Evolutionary conservation across 2,797 vertebrate species (phyloP).

Genomic region (Protonibea diacanthus): DNA sequence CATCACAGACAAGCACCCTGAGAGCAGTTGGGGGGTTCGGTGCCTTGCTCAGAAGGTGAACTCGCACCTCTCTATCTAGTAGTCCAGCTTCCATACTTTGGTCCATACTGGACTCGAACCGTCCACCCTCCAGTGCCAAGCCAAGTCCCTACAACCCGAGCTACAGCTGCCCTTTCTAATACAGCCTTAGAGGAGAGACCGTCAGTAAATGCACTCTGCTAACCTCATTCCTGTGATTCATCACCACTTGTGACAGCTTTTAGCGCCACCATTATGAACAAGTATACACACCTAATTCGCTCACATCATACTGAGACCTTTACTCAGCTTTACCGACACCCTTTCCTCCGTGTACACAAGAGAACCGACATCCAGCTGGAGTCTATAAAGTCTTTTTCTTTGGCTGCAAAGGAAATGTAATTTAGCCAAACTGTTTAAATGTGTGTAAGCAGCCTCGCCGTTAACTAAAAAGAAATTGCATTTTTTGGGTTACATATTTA

Average conservation of each 20-base stretch:
- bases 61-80: too few relatives aligned
- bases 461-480: background rate
- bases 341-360: background rate
- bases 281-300: background rate
- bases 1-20: too few relatives aligned
- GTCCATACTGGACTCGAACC: too few relatives aligned
- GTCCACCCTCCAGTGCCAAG: too few relatives aligned
- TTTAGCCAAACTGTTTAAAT: background rate
- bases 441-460: background rate
- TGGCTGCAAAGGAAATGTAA: background rate
- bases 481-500: background rate
- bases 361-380: background rate
- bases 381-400: conserved; percentile 2
- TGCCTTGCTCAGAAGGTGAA: too few relatives aligned
- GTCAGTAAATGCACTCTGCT: background rate
- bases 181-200: background rate
- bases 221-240: background rate
- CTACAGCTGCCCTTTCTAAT: too few relatives aligned
- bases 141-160: too few relatives aligned
- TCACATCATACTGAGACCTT: background rate
- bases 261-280: background rate
- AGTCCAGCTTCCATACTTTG: too few relatives aligned
- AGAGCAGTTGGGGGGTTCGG: too few relatives aligned
- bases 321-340: background rate
- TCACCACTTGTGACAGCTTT: background rate